These are phyloP conservation scores for Frieseomelitta varia DNA, from an alignment of 1,140 invertebrate species.

Conservation along the genomic window DNA sequence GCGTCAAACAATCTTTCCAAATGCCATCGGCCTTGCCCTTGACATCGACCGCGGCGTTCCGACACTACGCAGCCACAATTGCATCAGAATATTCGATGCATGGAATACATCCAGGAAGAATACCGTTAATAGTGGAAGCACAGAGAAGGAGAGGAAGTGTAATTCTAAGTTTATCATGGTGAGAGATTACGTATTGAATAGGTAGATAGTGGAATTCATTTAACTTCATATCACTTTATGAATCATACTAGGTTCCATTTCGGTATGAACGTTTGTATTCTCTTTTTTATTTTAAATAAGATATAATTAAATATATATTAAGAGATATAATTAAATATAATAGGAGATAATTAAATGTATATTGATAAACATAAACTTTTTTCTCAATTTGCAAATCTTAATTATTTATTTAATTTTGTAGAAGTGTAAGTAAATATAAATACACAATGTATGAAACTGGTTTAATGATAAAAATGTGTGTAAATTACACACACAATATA, in stretches of 20 bases:
- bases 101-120: slow-evolving; percentile 54
- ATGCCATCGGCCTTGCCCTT: slow-evolving; percentile 77
- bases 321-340: too few relatives aligned
- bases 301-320: neutral
- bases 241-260: neutral
- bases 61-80: slow-evolving; percentile 77
- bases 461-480: slow-evolving; percentile 10
- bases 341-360: too few relatives aligned
- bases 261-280: too few relatives aligned
- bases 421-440: neutral
- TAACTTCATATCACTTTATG: neutral
- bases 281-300: neutral
- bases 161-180: neutral
- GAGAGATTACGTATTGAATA: neutral
- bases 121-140: slow-evolving; percentile 35
- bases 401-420: neutral
- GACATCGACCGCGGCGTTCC: slow-evolving; percentile 80
- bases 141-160: neutral
- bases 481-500: neutral
- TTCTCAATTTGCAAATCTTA: neutral
- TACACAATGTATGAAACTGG: slow-evolving; percentile 10
- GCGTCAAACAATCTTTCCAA: slow-evolving; percentile 61
- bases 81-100: slow-evolving; percentile 75
- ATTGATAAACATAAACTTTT: neutral
- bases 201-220: slow-evolving; percentile 6